These are phyloP conservation scores for Lytechinus variegatus DNA, from an alignment of 35 echinoderm and acorn worm species.

Conservation along the genomic window DNA sequence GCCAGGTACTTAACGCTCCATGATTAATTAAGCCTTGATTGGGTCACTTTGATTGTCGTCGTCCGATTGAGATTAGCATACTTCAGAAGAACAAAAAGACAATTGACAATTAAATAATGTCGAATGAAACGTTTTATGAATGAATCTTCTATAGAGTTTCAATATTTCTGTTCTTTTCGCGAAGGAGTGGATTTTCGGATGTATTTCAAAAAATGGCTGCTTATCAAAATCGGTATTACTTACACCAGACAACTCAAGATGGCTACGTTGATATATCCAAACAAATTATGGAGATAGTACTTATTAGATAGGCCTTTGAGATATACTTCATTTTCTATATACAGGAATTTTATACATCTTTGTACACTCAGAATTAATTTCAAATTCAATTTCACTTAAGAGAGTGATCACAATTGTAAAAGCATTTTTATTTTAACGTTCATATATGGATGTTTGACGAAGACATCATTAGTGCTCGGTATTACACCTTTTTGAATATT, in stretches of 20 bases:
- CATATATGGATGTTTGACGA: neutral
- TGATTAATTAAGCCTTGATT: slow-evolving; percentile 29
- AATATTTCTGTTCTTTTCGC: neutral
- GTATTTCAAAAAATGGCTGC: neutral
- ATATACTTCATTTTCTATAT: neutral
- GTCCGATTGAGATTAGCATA: neutral
- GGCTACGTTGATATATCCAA: neutral
- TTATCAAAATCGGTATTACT: neutral
- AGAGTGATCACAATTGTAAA: neutral
- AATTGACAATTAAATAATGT: neutral
- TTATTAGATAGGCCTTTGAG: neutral
- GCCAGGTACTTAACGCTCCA: slow-evolving; percentile 5
- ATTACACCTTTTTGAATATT: neutral
- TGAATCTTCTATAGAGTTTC: no score
- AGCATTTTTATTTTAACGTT: neutral
- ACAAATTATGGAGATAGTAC: neutral
- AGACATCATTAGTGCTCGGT: neutral
- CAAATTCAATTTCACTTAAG: neutral
- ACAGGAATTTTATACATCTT: neutral
- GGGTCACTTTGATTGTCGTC: neutral
- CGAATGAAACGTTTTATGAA: no score
- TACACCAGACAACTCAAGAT: neutral
- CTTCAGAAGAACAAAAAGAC: neutral
- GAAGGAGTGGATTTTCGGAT: neutral
- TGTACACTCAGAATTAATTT: neutral